phyloP scores from a whole-genome alignment of 1,140 invertebrate genomes.

The Pseudachorutes palmiensis region DNA sequence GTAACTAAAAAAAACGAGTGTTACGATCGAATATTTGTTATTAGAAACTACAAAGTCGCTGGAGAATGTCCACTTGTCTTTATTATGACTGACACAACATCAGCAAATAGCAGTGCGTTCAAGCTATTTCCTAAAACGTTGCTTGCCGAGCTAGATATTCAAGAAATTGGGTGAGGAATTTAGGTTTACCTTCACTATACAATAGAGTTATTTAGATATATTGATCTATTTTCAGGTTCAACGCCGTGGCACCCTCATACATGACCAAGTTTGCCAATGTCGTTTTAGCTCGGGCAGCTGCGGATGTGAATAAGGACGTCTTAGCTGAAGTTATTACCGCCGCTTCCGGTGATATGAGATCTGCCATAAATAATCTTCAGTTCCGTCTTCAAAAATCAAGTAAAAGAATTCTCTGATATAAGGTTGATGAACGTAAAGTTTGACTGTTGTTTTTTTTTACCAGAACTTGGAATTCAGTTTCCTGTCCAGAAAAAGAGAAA shows the following conservation, averaged over 20 bases:
- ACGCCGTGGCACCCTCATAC: conserved; percentile 25
- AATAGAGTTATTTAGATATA: conserved; percentile 6
- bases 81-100: conserved; percentile 25
- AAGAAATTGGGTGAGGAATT: conserved; percentile 18
- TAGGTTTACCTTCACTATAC: background rate
- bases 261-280: conserved; percentile 24
- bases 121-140: conserved; percentile 29
- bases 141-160: conserved; percentile 16
- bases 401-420: background rate
- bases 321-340: conserved; percentile 20
- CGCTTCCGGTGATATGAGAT: conserved; percentile 29
- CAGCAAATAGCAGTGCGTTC: conserved; percentile 7
- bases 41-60: conserved; percentile 10
- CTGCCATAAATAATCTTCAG: conserved; percentile 31
- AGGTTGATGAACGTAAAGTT: too few relatives aligned
- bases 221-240: conserved; percentile 27
- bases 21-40: conserved; percentile 4
- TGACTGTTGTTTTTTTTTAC: too few relatives aligned
- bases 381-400: conserved; percentile 25
- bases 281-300: conserved; percentile 17
- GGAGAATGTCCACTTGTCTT: conserved; percentile 25
- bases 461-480: background rate
- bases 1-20: too few relatives aligned
- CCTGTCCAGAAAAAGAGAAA: conserved; percentile 4
- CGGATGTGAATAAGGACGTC: background rate